These are phyloP conservation scores for Epizoanthus stellaris DNA, from an alignment of 92 coral and sea anemone genomes.

Conservation along the genomic window DNA sequence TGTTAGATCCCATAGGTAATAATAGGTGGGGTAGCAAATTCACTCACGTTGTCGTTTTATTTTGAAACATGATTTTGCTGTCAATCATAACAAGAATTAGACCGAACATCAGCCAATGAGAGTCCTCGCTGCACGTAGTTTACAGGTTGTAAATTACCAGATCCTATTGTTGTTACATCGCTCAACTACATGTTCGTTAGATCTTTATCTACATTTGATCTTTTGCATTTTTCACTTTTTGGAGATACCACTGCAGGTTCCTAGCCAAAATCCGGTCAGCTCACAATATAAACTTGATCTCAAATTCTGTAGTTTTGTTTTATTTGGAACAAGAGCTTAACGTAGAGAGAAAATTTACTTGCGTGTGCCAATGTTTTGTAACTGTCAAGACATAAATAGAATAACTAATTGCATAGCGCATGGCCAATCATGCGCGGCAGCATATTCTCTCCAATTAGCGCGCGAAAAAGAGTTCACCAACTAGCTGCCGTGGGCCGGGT, in stretches of 20 bases:
- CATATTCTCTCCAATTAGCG: neutral
- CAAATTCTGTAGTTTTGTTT: neutral
- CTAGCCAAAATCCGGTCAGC: neutral
- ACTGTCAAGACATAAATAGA: conserved; percentile 48
- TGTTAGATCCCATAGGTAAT: conserved; percentile 50
- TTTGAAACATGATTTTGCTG: conserved; percentile 75
- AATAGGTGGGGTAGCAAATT: conserved; percentile 40
- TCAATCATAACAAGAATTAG: conserved; percentile 76
- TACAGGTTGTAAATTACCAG: conserved; percentile 52
- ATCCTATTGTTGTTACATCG: conserved; percentile 38
- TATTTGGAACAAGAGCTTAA: conserved; percentile 4
- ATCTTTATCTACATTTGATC: conserved; percentile 27
- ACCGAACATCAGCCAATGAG: conserved; percentile 51
- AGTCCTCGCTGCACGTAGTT: conserved; percentile 38
- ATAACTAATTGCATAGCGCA: conserved; percentile 32
- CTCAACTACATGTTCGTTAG: conserved; percentile 44
- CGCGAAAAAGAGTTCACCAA: neutral
- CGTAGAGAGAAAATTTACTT: neutral
- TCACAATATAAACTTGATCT: neutral
- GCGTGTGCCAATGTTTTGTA: conserved; percentile 46
- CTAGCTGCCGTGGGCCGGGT: neutral
- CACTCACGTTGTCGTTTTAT: conserved; percentile 76
- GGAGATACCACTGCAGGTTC: neutral
- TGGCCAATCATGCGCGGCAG: conserved; percentile 18
- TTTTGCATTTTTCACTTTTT: conserved; percentile 10